Evolutionary conservation across 2,113 vertebrate species (phyloP), one percentile per base, ranked within the genome.

Genomic region (Macrotis lagotis): DNA sequence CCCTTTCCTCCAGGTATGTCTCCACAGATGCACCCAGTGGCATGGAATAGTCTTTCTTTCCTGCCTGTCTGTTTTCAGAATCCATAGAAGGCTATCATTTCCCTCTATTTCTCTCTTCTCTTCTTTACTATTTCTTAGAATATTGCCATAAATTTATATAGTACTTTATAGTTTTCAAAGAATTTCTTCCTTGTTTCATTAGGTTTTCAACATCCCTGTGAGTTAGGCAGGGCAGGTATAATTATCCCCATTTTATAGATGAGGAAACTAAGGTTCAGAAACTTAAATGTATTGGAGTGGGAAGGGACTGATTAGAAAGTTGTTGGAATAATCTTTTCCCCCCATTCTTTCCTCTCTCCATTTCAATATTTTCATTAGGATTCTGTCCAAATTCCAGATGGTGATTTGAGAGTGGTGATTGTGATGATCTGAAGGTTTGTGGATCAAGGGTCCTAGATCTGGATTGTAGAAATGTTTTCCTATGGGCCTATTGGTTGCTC

Each of bases 301-400:
- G n/a, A 83, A 83, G 66, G n/a, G 66, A 83, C 7, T n/a, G 66
- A 44, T 83, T 44, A 95, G 55, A 90, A 95, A 28, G 51, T 48
- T 25, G 25, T 26, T 89, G 94, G 52, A 74, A 92, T n/a, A 16
- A 8, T 83, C 48, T 89, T 53, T 28, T 55, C 26, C 31, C 48
- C 47, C 51, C 53, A 90, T 31, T 44, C 74, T 19, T 19, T 52
- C 47, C 93, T 93, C 31, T 24, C 44, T 55, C 90, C 53, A 25
- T 53, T 92, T 94, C 25, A 51, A 44, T 55, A 90, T 94, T 92
- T 92, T 49, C 37, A 50, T 95, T 66, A 94, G 92, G 26, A 90
- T 25, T 1, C 49, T 95, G 93, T 44, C 90, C 49, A 74, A 83
- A 83, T 25, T 8, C 2, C 50, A 74, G 51, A 48, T 93, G 28